Base-by-base conservation (phyloP, 2,888 invertebrate genomes). In the Gnatocerus cornutus region DNA sequence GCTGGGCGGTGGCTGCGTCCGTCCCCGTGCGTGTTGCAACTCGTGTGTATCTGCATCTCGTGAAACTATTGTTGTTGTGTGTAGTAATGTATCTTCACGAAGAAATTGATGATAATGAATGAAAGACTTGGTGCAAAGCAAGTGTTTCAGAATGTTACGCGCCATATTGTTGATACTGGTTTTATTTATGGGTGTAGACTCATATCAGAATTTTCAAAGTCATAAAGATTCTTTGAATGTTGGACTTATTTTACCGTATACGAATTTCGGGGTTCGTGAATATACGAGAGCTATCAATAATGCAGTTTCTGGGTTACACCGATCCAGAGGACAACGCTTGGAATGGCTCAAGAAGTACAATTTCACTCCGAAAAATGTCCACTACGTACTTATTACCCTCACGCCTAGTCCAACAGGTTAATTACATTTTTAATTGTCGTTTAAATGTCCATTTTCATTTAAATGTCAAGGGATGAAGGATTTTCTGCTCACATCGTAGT, bases 321-420 rank as follows among this genome's bases (percentile, higher is more conserved):
- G 87, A 79, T 86, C 87, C 12, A 87, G 88, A 61, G 88, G 88
- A 27, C 88, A 87, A 78, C 86, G 87, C 76, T 85, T 90, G 76
- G 87, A 87, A 67, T 91, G 91, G 84, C 84, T 91, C 67, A 88
- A 89, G 81, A 89, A 88, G 78, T 90, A 89, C 80, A 86, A 87
- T 72, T 91, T 92, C 79, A 88, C 88, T 58, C 87, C 87, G 67
- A 85, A 87, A 64, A 89, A 91, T 79, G 89, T 92, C 66, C 89
- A 88, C 77, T 87, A 87, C 77, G 88, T 88, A 67, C 89, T 91
- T 87, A 90, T 92, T 89, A 89, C 89, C 69, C 85, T 92, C 68
- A 92, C 91, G 71, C 92, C 92, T 29, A 92, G 91, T 84, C 92
- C 92, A 66, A 92, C 91, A 88, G 92, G 92, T 92, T 74, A 78